Conservation (phyloP, 2,888 invertebrate species). For the Oegoconia quadripuncta region DNA sequence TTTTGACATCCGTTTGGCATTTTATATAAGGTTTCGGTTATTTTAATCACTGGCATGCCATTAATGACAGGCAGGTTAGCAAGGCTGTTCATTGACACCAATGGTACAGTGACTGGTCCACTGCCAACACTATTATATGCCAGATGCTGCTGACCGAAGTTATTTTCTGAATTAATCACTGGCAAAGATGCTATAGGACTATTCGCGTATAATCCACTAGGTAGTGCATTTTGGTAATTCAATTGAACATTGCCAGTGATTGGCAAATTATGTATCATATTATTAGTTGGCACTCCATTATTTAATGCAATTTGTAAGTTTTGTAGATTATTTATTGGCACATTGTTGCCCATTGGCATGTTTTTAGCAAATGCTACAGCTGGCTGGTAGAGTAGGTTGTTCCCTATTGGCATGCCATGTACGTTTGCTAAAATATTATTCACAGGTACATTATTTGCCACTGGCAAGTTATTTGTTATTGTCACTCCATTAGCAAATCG, state of each 20-base stretch:
- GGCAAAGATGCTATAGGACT: conserved; percentile 11
- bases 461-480: conserved; percentile 7
- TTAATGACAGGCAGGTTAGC: conserved; percentile 35
- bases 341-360: conserved; percentile 13
- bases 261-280: not conserved
- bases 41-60: conserved; percentile 39
- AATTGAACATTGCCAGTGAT: not conserved
- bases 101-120: conserved; percentile 7
- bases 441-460: conserved; percentile 11
- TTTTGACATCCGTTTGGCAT: too few relatives aligned
- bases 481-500: not conserved
- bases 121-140: not conserved
- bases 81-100: conserved; percentile 9
- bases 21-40: conserved; percentile 37
- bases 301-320: conserved; percentile 9
- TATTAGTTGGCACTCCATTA: conserved; percentile 11
- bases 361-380: conserved; percentile 16
- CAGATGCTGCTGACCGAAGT: not conserved
- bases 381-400: conserved; percentile 16
- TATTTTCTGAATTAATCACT: not conserved
- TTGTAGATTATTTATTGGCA: conserved; percentile 16
- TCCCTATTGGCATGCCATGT: conserved; percentile 5
- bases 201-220: conserved; percentile 15
- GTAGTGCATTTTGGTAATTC: conserved; percentile 10
- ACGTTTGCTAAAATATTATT: conserved; percentile 19